Percentiles rank a stretch among this genome's conserved stretches.
Conservation (phyloP, 2,113 vertebrate genomes). For the Antigone vipio region DNA sequence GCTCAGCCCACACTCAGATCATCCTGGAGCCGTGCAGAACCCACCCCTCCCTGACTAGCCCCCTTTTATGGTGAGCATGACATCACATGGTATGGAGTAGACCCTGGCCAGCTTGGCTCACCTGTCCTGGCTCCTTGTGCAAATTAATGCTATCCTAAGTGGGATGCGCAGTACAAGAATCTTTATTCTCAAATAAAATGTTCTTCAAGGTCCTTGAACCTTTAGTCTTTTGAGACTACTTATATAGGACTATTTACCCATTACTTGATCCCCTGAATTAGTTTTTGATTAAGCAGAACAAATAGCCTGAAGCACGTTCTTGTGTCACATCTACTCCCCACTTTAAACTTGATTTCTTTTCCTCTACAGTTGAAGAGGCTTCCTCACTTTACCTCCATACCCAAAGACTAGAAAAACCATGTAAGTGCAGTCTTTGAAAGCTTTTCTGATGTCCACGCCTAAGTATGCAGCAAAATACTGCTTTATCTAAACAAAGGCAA, state of each 20-base stretch:
- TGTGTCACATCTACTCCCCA: not conserved
- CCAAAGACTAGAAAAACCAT: not conserved
- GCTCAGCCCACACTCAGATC: too few species aligned
- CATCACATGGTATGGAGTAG: too few species aligned
- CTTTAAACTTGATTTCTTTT: not conserved
- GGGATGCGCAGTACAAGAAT: not conserved
- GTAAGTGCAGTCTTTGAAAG: fast-evolving
- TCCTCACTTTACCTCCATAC: not conserved
- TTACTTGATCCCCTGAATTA: not conserved
- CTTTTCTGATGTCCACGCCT: not conserved
- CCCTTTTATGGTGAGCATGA: too few species aligned
- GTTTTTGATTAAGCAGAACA: not conserved
- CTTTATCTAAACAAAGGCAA: not conserved
- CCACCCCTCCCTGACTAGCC: too few species aligned
- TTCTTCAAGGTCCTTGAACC: not conserved
- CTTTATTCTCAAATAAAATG: not conserved
- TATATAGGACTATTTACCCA: not conserved
- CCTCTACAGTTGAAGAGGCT: not conserved
- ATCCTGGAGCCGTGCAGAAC: too few species aligned
- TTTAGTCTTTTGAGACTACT: not conserved
- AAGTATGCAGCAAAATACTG: not conserved
- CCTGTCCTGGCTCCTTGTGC: too few species aligned
- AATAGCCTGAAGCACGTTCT: not conserved
- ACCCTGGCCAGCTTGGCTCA: too few species aligned
- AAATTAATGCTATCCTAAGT: too few species aligned